phyloP scores from a whole-genome alignment of 92 coral and sea anemone species.

The Zoanthus sociatus region DNA sequence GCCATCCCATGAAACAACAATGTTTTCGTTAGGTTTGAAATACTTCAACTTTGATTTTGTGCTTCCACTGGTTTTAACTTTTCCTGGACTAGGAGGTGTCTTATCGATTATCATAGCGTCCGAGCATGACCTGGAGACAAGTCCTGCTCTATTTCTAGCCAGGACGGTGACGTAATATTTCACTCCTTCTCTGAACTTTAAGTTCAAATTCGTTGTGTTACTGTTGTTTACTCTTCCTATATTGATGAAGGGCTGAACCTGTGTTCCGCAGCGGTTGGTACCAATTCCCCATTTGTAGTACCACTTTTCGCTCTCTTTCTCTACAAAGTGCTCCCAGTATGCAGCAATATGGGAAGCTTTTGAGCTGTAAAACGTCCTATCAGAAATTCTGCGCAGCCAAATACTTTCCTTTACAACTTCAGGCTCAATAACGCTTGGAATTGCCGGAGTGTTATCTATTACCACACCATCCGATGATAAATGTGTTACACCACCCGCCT shows the following conservation, averaged over 20 bases:
- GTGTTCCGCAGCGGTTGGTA: constrained; percentile 88
- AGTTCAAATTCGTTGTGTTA: constrained; percentile 77
- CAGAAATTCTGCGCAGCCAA: constrained; percentile 71
- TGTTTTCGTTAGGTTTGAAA: constrained; percentile 29
- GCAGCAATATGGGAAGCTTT: constrained; percentile 65
- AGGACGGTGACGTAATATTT: constrained; percentile 86
- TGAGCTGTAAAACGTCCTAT: constrained; percentile 75
- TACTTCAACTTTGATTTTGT: constrained; percentile 37
- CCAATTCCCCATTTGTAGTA: constrained; percentile 98
- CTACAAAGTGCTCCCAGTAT: constrained; percentile 82
- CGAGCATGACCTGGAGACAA: constrained; percentile 88
- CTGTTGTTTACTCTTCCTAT: constrained; percentile 77
- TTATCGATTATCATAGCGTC: constrained; percentile 83
- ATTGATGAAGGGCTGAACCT: constrained; percentile 90
- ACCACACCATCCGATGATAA: constrained; percentile 90
- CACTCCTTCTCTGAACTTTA: constrained; percentile 67
- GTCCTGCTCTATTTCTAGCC: constrained; percentile 88
- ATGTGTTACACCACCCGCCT: constrained; percentile 81
- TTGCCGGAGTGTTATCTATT: constrained; percentile 84
- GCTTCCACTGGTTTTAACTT: constrained; percentile 47
- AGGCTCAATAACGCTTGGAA: constrained; percentile 68
- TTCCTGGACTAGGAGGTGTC: constrained; percentile 78
- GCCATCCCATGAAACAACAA: constrained; percentile 67
- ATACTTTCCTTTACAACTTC: constrained; percentile 59
- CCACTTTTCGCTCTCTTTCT: constrained; percentile 92